These are phyloP conservation scores for Melieria picta DNA, from an alignment of 2,888 invertebrate genomes.

Conservation along the genomic window DNA sequence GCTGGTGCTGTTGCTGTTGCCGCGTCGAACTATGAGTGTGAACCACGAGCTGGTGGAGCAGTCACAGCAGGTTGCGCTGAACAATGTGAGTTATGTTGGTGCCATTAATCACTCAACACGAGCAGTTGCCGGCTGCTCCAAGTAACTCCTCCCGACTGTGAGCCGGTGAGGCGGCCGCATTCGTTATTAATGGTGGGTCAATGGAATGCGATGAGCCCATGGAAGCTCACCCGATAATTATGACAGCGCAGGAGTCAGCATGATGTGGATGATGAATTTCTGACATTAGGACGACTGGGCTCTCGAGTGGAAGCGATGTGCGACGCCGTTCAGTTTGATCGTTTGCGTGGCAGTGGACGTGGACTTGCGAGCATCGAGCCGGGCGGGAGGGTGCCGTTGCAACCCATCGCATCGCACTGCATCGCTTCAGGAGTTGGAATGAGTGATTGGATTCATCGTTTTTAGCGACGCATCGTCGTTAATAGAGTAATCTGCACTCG, in stretches of 20 bases:
- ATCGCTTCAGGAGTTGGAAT: conserved; percentile 35
- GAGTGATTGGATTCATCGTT: conserved; percentile 44
- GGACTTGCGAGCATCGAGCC: too few species aligned
- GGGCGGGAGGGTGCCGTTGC: conserved; percentile 8
- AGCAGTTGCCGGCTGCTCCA: conserved; percentile 44
- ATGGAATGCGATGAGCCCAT: conserved; percentile 55
- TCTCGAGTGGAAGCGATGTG: not conserved
- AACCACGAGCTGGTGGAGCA: too few species aligned
- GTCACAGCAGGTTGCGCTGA: conserved; percentile 26
- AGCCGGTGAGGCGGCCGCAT: conserved; percentile 35
- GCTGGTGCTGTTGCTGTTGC: not conserved
- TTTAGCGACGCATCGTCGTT: conserved; percentile 42
- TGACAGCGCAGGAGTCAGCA: conserved; percentile 61
- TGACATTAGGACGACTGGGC: conserved; percentile 24
- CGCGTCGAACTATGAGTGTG: not conserved
- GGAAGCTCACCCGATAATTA: conserved; percentile 60
- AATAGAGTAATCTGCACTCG: conserved; percentile 54
- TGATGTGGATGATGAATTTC: conserved; percentile 52
- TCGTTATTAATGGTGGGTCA: conserved; percentile 50
- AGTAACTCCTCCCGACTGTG: conserved; percentile 10
- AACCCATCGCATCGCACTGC: not conserved
- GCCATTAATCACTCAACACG: conserved; percentile 66
- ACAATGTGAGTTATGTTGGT: conserved; percentile 46
- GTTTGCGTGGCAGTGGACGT: too few species aligned
- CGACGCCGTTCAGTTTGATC: too few species aligned